phyloP scores from a whole-genome alignment of 2,888 invertebrate species.

The Cheilosia scutellata region DNA sequence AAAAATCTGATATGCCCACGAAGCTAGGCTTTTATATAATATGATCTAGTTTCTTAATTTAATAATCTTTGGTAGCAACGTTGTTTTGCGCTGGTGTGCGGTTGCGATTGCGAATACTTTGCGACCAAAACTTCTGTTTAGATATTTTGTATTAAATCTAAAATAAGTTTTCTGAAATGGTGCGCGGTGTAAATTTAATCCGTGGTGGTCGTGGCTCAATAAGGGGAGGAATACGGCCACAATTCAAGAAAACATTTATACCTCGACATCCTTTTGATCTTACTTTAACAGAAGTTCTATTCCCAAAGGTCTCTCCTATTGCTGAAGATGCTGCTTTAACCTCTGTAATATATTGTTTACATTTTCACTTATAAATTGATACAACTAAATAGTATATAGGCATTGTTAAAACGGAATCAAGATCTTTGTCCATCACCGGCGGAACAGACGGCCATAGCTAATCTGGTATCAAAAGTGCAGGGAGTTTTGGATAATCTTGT shows the following conservation, averaged over 20 bases:
- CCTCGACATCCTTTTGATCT: slow-evolving; percentile 94
- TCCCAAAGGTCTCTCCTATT: slow-evolving; percentile 92
- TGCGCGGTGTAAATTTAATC: slow-evolving; percentile 89
- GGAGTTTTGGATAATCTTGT: slow-evolving; percentile 96
- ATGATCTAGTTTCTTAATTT: too few relatives aligned
- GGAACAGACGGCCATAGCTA: slow-evolving; percentile 96
- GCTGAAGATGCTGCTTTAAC: slow-evolving; percentile 94
- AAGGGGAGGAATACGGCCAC: slow-evolving; percentile 88
- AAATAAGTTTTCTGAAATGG: slow-evolving; percentile 85
- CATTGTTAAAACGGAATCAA: slow-evolving; percentile 94
- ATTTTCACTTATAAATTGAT: slow-evolving; percentile 82
- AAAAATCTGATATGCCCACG: too few relatives aligned
- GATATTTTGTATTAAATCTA: too few relatives aligned
- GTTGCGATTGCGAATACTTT: too few relatives aligned
- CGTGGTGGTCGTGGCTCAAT: slow-evolving; percentile 87
- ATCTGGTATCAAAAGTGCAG: slow-evolving; percentile 97
- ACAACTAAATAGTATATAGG: slow-evolving; percentile 85
- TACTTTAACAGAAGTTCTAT: slow-evolving; percentile 93
- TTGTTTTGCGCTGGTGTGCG: too few relatives aligned
- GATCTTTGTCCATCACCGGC: slow-evolving; percentile 95
- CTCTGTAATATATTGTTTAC: slow-evolving; percentile 85
- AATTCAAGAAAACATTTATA: slow-evolving; percentile 87
- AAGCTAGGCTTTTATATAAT: too few relatives aligned
- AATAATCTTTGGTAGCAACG: too few relatives aligned
- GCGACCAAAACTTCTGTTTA: not conserved